phyloP scores from a whole-genome alignment of 2,888 invertebrate genomes.

The Volucella inanis region DNA sequence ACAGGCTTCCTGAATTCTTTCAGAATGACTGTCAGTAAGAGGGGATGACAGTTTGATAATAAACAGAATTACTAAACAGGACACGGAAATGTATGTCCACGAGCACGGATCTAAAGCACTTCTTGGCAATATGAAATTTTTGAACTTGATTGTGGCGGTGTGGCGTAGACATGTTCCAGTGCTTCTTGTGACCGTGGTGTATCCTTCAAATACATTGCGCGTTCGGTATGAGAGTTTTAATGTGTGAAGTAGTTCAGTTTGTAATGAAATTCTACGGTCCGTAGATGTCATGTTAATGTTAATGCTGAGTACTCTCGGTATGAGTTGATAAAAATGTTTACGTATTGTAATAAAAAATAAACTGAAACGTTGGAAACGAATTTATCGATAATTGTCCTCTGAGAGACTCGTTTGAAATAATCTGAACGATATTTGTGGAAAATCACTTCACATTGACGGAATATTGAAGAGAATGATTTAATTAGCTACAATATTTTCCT shows the following conservation, averaged over 20 bases:
- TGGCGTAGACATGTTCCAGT: constrained; percentile 5
- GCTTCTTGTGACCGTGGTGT: constrained; percentile 5
- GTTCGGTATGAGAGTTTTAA: constrained; percentile 22
- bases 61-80: constrained; percentile 5
- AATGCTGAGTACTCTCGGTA: neutral
- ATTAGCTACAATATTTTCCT: too few species aligned
- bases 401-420: too few species aligned
- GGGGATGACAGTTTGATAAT: constrained; percentile 13
- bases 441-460: too few species aligned
- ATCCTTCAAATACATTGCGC: neutral
- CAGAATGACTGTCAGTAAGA: neutral
- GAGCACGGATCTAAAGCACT: constrained; percentile 26
- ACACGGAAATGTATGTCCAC: constrained; percentile 23
- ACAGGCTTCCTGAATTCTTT: neutral
- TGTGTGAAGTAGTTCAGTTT: constrained; percentile 15
- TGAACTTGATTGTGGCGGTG: neutral
- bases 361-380: too few species aligned
- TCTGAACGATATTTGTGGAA: too few species aligned
- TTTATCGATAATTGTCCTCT: too few species aligned
- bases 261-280: neutral
- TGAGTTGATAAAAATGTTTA: too few species aligned
- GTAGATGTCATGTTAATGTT: constrained; percentile 19
- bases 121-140: constrained; percentile 9
- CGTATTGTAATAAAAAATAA: too few species aligned
- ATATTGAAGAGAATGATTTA: too few species aligned